Evolutionary conservation across 2,888 invertebrate species (phyloP).

Genomic region (Monoplex corrugatus): DNA sequence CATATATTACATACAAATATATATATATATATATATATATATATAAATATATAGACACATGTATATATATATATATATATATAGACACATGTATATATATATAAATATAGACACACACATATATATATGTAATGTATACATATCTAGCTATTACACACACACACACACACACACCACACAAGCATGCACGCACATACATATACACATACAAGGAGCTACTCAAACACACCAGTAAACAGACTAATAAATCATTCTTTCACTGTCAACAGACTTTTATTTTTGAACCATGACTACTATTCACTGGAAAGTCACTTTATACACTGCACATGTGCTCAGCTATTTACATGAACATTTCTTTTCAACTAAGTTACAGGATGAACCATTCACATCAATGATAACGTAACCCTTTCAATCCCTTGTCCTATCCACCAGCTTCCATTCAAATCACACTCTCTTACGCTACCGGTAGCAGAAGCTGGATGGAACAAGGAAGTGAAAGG

Average conservation of each 20-base stretch:
- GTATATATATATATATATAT: too few species aligned
- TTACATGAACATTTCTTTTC: slow-evolving; percentile 2
- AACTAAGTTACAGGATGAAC: not conserved
- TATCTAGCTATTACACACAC: not conserved
- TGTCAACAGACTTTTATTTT: slow-evolving; percentile 30
- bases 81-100: not conserved
- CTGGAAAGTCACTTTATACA: not conserved
- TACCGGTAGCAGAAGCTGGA: too few species aligned
- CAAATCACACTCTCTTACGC: too few species aligned
- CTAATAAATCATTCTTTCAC: not conserved
- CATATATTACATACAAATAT: not conserved
- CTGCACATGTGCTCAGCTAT: not conserved
- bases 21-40: not conserved
- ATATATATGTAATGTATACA: too few species aligned
- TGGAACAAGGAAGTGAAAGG: too few species aligned
- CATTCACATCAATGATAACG: too few species aligned
- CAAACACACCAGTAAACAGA: not conserved
- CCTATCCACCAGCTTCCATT: too few species aligned
- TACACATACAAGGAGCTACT: not conserved
- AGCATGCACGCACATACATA: not conserved
- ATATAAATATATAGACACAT: not conserved
- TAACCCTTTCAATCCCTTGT: too few species aligned
- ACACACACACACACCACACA: not conserved
- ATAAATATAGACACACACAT: too few species aligned
- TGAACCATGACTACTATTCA: not conserved